phyloP scores from a whole-genome alignment of 2,797 vertebrate genomes.

The Orientallactaga sibirica region DNA sequence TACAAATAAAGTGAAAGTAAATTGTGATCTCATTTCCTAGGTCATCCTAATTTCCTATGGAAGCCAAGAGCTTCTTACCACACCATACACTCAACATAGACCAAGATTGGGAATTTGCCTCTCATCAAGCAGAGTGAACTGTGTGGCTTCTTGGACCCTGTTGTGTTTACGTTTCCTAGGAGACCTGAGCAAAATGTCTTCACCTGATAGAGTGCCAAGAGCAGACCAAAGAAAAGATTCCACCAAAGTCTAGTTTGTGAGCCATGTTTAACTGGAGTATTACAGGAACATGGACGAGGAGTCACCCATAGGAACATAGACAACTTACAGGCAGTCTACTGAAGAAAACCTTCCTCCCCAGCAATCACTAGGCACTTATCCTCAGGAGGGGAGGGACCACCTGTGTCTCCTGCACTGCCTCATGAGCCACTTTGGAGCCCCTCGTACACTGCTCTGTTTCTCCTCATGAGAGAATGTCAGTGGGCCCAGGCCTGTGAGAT shows the following conservation, averaged over 20 bases:
- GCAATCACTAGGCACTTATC: background rate
- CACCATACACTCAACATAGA: accelerated
- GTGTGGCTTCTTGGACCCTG: background rate
- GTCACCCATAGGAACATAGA: no score
- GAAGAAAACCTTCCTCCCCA: background rate
- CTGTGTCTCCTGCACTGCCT: background rate
- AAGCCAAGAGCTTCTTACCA: background rate
- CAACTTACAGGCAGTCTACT: background rate
- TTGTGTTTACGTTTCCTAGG: background rate
- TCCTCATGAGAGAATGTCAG: background rate
- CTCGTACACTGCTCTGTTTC: background rate
- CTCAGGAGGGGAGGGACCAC: background rate
- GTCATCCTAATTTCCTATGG: background rate
- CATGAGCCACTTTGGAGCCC: background rate
- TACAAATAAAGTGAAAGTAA: background rate
- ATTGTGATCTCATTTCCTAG: no score
- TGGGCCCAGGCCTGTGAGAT: background rate
- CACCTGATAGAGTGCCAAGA: background rate
- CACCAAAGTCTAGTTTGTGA: background rate
- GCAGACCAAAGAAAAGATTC: background rate
- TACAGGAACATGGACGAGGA: no score
- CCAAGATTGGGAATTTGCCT: background rate
- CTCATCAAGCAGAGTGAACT: background rate
- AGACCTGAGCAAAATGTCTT: background rate
- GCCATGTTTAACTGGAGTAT: background rate